Evolutionary conservation across 2,113 vertebrate species (phyloP).

Genomic region (Pseudorhombus dupliciocellatus): DNA sequence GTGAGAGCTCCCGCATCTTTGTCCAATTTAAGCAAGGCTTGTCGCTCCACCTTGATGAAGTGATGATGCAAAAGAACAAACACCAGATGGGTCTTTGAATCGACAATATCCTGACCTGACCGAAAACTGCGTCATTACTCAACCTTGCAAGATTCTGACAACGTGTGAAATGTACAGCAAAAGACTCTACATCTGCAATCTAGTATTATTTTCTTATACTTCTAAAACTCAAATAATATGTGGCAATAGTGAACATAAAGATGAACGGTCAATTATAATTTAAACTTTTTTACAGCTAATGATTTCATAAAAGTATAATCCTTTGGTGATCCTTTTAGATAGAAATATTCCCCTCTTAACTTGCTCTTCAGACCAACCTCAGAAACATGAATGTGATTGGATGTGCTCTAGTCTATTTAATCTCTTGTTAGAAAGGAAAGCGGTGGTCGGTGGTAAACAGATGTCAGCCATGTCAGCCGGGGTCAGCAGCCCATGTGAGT

Average conservation of each 20-base stretch:
- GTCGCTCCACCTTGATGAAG: constrained; percentile 27
- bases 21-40: constrained; percentile 18
- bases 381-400: neutral
- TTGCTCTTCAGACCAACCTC: neutral
- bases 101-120: constrained; percentile 12
- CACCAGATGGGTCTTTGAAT: constrained; percentile 29
- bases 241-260: neutral
- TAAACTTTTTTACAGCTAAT: neutral
- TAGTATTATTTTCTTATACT: neutral
- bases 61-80: constrained; percentile 24
- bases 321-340: neutral
- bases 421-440: constrained; percentile 8
- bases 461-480: constrained; percentile 18
- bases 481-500: constrained; percentile 41
- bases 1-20: constrained; percentile 30
- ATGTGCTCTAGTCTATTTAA: constrained; percentile 12
- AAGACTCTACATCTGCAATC: neutral
- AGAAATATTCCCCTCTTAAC: neutral
- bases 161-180: neutral
- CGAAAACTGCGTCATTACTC: neutral
- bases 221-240: neutral
- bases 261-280: neutral
- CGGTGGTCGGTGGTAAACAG: constrained; percentile 17
- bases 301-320: too few relatives aligned
- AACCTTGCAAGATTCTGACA: too few relatives aligned